Evolutionary conservation across 2,113 vertebrate species (phyloP).

Genomic region (Coreoperca whiteheadi): DNA sequence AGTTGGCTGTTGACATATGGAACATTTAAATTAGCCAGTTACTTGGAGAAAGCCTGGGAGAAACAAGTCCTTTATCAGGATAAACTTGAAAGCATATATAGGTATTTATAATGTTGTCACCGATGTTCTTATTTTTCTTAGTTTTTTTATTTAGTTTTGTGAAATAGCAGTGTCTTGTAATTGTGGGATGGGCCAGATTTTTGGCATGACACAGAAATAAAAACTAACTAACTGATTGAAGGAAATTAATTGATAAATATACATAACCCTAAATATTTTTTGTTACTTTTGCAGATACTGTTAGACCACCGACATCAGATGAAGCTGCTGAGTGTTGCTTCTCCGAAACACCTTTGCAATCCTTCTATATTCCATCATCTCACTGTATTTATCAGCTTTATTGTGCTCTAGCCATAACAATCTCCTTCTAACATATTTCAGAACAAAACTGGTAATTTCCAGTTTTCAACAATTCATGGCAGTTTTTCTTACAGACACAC

Average conservation of each 20-base stretch:
- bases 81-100: neutral
- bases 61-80: neutral
- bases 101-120: neutral
- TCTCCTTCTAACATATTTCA: slow-evolving; percentile 63
- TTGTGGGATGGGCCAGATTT: neutral
- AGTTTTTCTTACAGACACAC: slow-evolving; percentile 14
- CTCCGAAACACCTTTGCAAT: slow-evolving; percentile 50
- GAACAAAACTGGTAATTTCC: slow-evolving; percentile 39
- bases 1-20: neutral
- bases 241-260: neutral
- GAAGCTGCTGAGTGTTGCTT: slow-evolving; percentile 17
- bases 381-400: slow-evolving; percentile 66
- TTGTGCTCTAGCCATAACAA: slow-evolving; percentile 56
- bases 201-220: neutral
- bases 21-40: neutral
- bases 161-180: neutral
- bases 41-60: neutral
- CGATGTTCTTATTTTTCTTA: neutral
- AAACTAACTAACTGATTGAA: neutral
- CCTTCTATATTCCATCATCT: slow-evolving; percentile 72
- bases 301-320: slow-evolving; percentile 18
- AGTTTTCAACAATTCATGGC: slow-evolving; percentile 32
- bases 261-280: neutral
- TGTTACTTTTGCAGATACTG: slow-evolving; percentile 14
- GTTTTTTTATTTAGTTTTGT: neutral